These are phyloP conservation scores for Anastatus disparis DNA, from an alignment of 1,140 invertebrate genomes.

Conservation along the genomic window DNA sequence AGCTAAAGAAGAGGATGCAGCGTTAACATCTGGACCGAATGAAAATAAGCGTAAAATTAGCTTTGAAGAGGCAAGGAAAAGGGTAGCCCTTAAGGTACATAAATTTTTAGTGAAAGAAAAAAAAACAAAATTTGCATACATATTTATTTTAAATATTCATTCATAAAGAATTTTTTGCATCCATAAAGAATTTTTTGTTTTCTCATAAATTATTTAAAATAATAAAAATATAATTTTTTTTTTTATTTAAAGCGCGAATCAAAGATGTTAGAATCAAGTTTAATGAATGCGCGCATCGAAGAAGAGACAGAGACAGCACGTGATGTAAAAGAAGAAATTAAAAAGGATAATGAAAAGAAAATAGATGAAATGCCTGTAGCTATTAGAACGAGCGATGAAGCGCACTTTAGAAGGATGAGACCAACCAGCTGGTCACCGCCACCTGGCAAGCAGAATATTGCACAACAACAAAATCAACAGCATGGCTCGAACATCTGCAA, in stretches of 20 bases:
- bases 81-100: neutral
- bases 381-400: conserved; percentile 42
- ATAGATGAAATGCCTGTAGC: conserved; percentile 4
- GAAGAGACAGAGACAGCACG: conserved; percentile 9
- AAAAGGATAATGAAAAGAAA: neutral
- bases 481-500: conserved; percentile 58
- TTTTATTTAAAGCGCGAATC: neutral
- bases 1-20: neutral
- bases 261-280: neutral
- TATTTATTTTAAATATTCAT: neutral
- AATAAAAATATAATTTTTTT: neutral
- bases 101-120: too few relatives aligned
- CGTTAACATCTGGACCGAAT: neutral
- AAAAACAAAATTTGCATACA: too few relatives aligned
- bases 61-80: conserved; percentile 6
- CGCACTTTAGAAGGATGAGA: conserved; percentile 58
- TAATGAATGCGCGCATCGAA: neutral
- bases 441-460: conserved; percentile 46
- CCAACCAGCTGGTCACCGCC: conserved; percentile 63
- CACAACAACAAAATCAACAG: conserved; percentile 20
- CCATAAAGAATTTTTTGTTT: too few relatives aligned
- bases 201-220: too few relatives aligned
- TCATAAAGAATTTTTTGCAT: too few relatives aligned
- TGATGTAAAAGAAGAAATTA: neutral
- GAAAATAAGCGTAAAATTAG: neutral